A percentile compares a stretch with the other conserved stretches of the same genome.
Conservation (phyloP, 1,140 invertebrate genomes). For the Drosophila teissieri region DNA sequence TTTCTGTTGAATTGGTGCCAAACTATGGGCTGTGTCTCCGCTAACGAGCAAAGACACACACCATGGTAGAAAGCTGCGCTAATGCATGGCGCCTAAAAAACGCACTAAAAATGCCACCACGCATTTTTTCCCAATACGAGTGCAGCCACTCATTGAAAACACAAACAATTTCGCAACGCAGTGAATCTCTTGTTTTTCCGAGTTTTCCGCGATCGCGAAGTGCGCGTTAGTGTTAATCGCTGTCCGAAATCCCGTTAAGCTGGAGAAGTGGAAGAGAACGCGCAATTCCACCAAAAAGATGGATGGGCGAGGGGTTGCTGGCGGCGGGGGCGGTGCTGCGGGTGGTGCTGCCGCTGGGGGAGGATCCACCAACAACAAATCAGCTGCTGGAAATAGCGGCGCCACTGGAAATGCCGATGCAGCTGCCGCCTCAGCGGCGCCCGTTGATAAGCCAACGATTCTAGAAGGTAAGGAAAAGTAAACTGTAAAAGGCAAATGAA, state of each 20-base stretch:
- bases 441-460: constrained; percentile 71
- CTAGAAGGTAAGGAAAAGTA: constrained; percentile 65
- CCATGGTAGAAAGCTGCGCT: no score
- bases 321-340: constrained; percentile 7
- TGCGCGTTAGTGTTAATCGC: constrained; percentile 1
- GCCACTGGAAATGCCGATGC: constrained; percentile 13
- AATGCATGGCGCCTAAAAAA: background rate
- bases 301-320: constrained; percentile 54
- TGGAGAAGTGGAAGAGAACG: constrained; percentile 84
- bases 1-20: no score
- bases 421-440: constrained; percentile 5
- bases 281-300: constrained; percentile 81
- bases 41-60: background rate
- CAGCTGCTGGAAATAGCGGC: constrained; percentile 44
- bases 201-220: constrained; percentile 6
- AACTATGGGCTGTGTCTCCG: no score
- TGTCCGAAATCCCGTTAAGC: constrained; percentile 50
- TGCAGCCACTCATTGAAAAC: background rate
- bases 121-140: no score
- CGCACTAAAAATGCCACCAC: background rate
- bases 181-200: constrained; percentile 2
- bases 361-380: constrained; percentile 29
- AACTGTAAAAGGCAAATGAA: constrained; percentile 2
- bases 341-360: constrained; percentile 14
- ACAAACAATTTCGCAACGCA: constrained; percentile 10